Evolutionary conservation across 2,797 vertebrate genomes (phyloP).

Genomic region (Pachyuromys duprasi): DNA sequence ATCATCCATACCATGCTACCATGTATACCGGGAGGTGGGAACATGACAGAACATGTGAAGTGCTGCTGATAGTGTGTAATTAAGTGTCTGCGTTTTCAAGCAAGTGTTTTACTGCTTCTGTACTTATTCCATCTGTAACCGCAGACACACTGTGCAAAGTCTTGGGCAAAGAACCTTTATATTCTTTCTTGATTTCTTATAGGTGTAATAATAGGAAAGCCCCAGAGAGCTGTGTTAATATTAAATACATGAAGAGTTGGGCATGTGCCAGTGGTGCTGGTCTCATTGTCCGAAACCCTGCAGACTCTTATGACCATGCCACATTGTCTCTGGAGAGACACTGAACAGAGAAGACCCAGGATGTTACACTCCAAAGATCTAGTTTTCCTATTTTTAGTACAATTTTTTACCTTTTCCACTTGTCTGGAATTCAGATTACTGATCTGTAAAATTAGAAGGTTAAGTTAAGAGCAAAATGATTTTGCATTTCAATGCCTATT

Average conservation of each 20-base stretch:
- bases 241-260: background rate
- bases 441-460: conserved; percentile 13
- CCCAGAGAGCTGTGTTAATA: background rate
- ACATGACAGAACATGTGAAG: no score
- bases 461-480: background rate
- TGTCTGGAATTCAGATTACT: background rate
- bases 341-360: background rate
- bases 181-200: background rate
- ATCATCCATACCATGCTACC: background rate
- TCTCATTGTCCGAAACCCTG: background rate
- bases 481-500: background rate
- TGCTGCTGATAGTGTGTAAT: background rate
- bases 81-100: background rate
- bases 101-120: background rate
- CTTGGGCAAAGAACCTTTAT: background rate
- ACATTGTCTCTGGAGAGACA: background rate
- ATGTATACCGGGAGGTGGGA: background rate
- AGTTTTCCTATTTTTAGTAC: background rate
- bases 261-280: background rate
- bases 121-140: background rate
- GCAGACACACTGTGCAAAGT: background rate
- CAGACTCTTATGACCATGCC: background rate
- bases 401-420: background rate
- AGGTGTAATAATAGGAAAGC: background rate
- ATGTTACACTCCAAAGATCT: rapidly evolving